Conservation (phyloP, 2,888 invertebrate species). For the Tenthredo distinguenda region DNA sequence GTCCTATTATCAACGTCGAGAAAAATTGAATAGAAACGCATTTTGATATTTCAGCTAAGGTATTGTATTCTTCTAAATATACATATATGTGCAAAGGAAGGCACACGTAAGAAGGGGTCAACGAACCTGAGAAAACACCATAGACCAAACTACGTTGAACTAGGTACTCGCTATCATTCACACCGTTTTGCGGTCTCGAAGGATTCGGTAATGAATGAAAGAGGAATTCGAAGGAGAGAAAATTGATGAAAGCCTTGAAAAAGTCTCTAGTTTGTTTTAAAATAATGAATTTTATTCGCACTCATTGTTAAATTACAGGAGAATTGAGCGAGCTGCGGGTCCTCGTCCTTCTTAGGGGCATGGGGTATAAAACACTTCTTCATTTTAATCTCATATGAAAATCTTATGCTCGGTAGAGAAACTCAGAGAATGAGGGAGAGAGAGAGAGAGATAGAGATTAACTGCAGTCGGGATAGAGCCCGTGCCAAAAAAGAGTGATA, state of each 20-base stretch:
- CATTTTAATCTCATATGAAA: neutral
- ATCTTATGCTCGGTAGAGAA: neutral
- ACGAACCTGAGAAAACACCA: conserved; percentile 34
- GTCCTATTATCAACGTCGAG: no score
- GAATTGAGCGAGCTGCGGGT: neutral
- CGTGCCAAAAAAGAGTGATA: conserved; percentile 25
- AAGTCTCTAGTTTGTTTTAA: neutral
- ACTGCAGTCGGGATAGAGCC: neutral
- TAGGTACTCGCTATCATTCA: neutral
- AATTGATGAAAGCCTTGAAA: neutral
- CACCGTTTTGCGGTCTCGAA: neutral
- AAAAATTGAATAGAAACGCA: no score
- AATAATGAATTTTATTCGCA: neutral
- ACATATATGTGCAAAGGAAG: neutral
- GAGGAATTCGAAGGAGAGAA: neutral
- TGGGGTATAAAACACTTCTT: neutral
- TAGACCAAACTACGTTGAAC: neutral
- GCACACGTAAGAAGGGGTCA: neutral
- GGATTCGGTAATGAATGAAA: neutral
- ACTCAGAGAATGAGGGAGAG: neutral
- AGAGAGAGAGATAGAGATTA: neutral
- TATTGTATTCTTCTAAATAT: neutral
- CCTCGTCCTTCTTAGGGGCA: neutral
- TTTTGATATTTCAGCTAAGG: neutral
- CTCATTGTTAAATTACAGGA: neutral